Conservation (phyloP, 2,888 invertebrate genomes). For the Drosophila ustulata region DNA sequence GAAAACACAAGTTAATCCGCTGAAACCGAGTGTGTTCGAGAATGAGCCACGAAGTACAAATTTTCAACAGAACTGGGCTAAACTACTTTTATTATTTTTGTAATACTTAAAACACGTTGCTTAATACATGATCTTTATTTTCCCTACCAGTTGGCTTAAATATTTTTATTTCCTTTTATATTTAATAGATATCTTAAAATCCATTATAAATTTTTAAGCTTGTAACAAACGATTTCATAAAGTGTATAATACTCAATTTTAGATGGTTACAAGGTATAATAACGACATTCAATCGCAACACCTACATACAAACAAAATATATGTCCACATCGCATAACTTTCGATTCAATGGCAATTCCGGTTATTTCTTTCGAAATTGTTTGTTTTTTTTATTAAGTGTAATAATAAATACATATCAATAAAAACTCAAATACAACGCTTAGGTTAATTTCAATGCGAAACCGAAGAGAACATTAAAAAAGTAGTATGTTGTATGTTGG, state of each 20-base stretch:
- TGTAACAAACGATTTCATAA: no score
- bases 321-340: not conserved
- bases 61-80: no score
- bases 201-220: not conserved
- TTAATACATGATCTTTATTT: no score
- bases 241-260: not conserved
- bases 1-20: conserved; percentile 3
- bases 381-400: conserved; percentile 59
- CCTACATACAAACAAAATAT: conserved; percentile 40
- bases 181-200: not conserved
- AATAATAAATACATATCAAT: conserved; percentile 65
- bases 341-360: conserved; percentile 18
- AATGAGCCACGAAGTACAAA: no score
- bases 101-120: no score
- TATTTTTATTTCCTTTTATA: not conserved
- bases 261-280: not conserved
- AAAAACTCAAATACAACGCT: conserved; percentile 60
- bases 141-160: no score
- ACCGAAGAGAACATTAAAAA: conserved; percentile 55
- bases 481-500: conserved; percentile 30
- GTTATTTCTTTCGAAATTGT: conserved; percentile 19
- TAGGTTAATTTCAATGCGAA: conserved; percentile 61
- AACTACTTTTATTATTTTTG: no score
- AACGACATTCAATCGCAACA: conserved; percentile 26
- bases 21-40: not conserved